A percentile compares a stretch with the other conserved stretches of the same genome.
These are phyloP conservation scores for Orycteropus afer DNA, from an alignment of 2,113 vertebrate species.

Conservation along the genomic window DNA sequence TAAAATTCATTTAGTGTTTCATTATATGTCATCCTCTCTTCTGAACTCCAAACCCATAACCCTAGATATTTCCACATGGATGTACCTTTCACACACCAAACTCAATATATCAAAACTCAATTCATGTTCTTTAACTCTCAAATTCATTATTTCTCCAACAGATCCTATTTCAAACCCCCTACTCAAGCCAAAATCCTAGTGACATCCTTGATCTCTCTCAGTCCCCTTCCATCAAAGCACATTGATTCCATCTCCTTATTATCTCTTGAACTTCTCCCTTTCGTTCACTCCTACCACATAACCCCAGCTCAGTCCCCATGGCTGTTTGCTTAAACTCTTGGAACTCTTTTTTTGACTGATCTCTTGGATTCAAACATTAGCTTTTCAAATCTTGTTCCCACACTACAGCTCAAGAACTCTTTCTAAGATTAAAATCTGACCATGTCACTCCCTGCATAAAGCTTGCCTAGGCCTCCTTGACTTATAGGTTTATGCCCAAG, in stretches of 20 bases:
- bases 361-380: background rate
- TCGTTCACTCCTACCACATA: background rate
- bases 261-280: background rate
- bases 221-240: background rate
- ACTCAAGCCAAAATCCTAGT: background rate
- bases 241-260: background rate
- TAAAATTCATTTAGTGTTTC: background rate
- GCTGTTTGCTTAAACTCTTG: background rate
- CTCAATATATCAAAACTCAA: background rate
- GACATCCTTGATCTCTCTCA: background rate
- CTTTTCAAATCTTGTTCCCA: background rate
- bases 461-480: background rate
- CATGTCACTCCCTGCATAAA: background rate
- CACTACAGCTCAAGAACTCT: background rate
- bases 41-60: background rate
- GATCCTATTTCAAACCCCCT: background rate
- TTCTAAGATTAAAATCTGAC: conserved; percentile 15
- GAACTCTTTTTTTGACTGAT: background rate
- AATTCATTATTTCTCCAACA: background rate
- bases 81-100: background rate
- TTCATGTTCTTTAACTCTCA: background rate
- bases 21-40: background rate
- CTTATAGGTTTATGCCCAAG: background rate
- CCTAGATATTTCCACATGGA: background rate
- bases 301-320: background rate